phyloP scores from a whole-genome alignment of 1,140 invertebrate species.

The Drosophila rufa region DNA sequence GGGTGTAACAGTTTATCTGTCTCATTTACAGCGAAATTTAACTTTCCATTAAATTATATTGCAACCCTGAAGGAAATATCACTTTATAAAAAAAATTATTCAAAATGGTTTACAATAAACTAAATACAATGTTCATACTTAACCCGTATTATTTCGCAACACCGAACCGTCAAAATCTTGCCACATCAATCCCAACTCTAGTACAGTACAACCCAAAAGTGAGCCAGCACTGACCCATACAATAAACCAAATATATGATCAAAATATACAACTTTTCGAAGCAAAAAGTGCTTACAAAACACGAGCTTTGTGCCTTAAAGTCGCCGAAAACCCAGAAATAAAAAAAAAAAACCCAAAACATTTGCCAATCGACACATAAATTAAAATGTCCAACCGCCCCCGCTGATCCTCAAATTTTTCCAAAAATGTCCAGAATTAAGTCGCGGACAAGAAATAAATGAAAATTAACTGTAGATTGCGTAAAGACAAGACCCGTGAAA shows the following conservation, averaged over 20 bases:
- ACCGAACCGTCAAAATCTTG: not conserved
- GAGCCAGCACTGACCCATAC: slow-evolving; percentile 16
- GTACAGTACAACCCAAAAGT: slow-evolving; percentile 12
- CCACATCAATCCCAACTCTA: not conserved
- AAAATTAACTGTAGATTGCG: slow-evolving; percentile 74
- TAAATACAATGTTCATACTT: not conserved
- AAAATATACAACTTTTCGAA: slow-evolving; percentile 12
- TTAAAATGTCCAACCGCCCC: slow-evolving; percentile 52
- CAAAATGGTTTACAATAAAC: not conserved
- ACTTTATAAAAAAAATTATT: no score
- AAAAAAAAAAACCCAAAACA: slow-evolving; percentile 31
- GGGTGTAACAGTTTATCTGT: not conserved
- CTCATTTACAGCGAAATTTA: not conserved
- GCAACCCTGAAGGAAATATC: no score
- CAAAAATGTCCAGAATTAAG: slow-evolving; percentile 63
- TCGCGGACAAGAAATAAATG: slow-evolving; percentile 52
- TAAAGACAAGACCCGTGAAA: slow-evolving; percentile 54
- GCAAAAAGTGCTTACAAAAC: slow-evolving; percentile 38
- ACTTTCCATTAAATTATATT: no score
- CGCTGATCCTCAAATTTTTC: slow-evolving; percentile 12
- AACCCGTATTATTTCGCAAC: not conserved
- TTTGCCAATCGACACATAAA: slow-evolving; percentile 70
- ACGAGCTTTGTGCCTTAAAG: slow-evolving; percentile 30
- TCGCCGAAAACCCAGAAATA: slow-evolving; percentile 13
- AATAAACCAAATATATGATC: slow-evolving; percentile 30